Evolutionary conservation across 2,888 invertebrate genomes (phyloP).

Genomic region (Plebejus anna): DNA sequence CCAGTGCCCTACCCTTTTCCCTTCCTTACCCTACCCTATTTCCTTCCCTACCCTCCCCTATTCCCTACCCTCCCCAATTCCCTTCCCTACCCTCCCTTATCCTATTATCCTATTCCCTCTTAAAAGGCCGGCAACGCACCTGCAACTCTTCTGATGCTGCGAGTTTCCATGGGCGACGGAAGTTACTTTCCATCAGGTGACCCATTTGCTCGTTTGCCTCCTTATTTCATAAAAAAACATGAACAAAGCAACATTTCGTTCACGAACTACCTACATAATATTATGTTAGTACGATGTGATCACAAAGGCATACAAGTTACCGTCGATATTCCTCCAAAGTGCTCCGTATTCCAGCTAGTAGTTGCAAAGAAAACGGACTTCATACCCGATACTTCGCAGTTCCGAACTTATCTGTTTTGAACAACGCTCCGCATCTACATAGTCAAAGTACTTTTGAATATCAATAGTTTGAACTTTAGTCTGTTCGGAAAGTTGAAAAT

Average conservation of each 20-base stretch:
- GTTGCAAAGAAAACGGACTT: constrained; percentile 19
- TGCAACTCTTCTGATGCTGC: no score
- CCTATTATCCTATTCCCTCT: no score
- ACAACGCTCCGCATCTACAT: neutral
- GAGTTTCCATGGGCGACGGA: no score
- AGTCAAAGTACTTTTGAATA: constrained; percentile 9
- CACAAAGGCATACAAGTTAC: constrained; percentile 1
- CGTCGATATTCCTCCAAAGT: neutral
- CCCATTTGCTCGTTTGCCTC: no score
- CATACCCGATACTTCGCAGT: constrained; percentile 2
- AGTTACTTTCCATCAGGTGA: no score
- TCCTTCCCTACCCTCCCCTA: no score
- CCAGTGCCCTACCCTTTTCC: no score
- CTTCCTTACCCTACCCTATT: no score
- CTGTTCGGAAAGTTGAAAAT: neutral
- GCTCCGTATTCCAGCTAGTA: neutral
- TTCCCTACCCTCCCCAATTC: no score
- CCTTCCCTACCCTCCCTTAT: no score
- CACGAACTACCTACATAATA: neutral
- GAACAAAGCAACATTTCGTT: neutral
- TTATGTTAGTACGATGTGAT: neutral
- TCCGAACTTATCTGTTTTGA: constrained; percentile 7
- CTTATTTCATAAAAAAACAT: no score
- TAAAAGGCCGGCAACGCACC: no score
- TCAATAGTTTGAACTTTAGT: constrained; percentile 1